Percentiles rank a stretch among this genome's conserved stretches.
Evolutionary conservation across 2,797 vertebrate species (phyloP).

Genomic region (Chaenodraco wilsoni): DNA sequence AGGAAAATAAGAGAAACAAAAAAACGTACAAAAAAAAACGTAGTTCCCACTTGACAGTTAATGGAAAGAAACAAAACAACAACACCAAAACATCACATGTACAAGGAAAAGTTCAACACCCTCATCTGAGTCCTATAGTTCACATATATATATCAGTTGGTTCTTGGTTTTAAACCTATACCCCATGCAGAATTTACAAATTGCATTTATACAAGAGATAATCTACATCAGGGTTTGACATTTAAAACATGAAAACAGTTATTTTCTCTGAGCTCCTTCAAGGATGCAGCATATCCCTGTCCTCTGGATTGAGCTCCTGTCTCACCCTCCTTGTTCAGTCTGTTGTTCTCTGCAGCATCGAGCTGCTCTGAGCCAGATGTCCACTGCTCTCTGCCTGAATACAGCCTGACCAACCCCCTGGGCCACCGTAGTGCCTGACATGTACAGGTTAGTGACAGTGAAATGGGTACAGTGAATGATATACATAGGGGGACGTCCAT

Average conservation of each 20-base stretch:
- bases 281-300: background rate
- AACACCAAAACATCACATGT: no score
- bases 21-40: no score
- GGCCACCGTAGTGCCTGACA: slow-evolving; percentile 19
- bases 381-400: slow-evolving; percentile 31
- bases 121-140: no score
- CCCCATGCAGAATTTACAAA: background rate
- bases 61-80: no score
- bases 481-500: rapidly evolving
- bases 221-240: background rate
- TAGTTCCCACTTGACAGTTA: no score
- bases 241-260: background rate
- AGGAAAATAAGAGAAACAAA: no score
- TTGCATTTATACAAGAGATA: background rate
- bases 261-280: background rate
- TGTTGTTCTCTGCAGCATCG: slow-evolving; percentile 4
- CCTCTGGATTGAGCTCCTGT: background rate
- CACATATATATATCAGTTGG: no score
- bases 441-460: slow-evolving; percentile 16
- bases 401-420: slow-evolving; percentile 35
- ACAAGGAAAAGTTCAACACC: no score
- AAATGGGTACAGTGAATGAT: rapidly evolving
- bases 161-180: background rate
- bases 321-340: background rate
- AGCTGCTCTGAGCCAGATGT: slow-evolving; percentile 27